Conservation (phyloP, 2,113 vertebrate genomes). For the Tauraco erythrolophus region DNA sequence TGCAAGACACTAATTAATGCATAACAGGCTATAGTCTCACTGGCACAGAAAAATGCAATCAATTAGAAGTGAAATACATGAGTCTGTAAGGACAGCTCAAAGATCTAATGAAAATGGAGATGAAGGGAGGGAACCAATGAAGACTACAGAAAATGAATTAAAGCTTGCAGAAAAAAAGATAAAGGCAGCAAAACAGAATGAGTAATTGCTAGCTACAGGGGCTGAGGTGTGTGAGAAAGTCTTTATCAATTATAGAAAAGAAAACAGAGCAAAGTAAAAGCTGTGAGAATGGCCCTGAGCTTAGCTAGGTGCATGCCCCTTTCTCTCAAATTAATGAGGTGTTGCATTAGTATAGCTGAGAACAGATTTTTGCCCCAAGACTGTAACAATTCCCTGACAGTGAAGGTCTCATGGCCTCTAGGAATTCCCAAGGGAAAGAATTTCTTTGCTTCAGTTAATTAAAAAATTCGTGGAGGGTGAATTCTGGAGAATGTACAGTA, state of each 20-base stretch:
- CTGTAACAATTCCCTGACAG: neutral
- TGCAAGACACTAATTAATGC: slow-evolving; percentile 13
- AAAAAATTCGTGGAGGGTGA: neutral
- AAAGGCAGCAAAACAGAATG: slow-evolving; percentile 30
- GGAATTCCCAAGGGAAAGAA: neutral
- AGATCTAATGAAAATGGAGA: neutral
- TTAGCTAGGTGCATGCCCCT: neutral
- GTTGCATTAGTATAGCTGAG: neutral
- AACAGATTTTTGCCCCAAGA: neutral
- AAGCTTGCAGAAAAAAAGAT: neutral
- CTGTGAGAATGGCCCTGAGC: neutral
- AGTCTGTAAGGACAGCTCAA: neutral
- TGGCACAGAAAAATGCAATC: slow-evolving; percentile 20
- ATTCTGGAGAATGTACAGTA: neutral
- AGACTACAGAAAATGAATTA: neutral
- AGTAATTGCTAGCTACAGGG: slow-evolving; percentile 29
- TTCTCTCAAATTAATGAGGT: neutral
- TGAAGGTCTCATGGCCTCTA: neutral
- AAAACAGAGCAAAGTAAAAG: neutral
- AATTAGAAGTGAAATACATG: slow-evolving; percentile 3
- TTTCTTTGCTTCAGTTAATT: neutral
- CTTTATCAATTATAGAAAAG: slow-evolving; percentile 22
- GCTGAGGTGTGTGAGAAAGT: neutral
- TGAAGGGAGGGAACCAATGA: neutral
- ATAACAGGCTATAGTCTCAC: neutral